Evolutionary conservation across 1,140 invertebrate species (phyloP).

Genomic region (Bilobella aurantiaca): DNA sequence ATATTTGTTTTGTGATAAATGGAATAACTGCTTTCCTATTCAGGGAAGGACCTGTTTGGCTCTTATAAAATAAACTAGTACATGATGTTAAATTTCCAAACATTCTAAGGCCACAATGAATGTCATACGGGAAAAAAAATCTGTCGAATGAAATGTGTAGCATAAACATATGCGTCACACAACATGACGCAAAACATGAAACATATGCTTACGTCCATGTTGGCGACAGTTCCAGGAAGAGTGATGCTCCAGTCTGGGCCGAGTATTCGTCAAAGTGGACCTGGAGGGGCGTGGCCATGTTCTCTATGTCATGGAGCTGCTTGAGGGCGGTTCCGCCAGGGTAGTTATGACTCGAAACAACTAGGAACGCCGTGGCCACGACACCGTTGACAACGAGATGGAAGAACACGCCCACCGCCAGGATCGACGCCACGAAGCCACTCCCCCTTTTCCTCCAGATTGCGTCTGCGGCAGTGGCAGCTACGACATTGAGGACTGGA

Average conservation of each 20-base stretch:
- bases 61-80: no score
- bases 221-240: conserved; percentile 55
- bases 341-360: conserved; percentile 83
- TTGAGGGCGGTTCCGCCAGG: conserved; percentile 81
- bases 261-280: conserved; percentile 84
- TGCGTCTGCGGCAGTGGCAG: conserved; percentile 70
- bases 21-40: no score
- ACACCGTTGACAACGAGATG: conserved; percentile 69
- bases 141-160: no score
- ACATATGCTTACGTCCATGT: conserved; percentile 27
- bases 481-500: conserved; percentile 84
- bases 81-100: no score
- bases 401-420: conserved; percentile 53
- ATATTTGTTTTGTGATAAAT: no score
- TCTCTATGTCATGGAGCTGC: conserved; percentile 65
- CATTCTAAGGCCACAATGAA: no score
- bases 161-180: no score
- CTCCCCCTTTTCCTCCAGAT: conserved; percentile 77
- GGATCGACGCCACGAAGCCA: conserved; percentile 52
- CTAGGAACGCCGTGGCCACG: conserved; percentile 65
- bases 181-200: no score
- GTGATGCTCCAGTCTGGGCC: conserved; percentile 90
- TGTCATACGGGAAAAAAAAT: no score
- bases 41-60: no score
- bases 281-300: conserved; percentile 43